Evolutionary conservation across 2,888 invertebrate genomes (phyloP), one percentile per base, ranked within the genome.

Genomic region (Eupithecia insigniata): DNA sequence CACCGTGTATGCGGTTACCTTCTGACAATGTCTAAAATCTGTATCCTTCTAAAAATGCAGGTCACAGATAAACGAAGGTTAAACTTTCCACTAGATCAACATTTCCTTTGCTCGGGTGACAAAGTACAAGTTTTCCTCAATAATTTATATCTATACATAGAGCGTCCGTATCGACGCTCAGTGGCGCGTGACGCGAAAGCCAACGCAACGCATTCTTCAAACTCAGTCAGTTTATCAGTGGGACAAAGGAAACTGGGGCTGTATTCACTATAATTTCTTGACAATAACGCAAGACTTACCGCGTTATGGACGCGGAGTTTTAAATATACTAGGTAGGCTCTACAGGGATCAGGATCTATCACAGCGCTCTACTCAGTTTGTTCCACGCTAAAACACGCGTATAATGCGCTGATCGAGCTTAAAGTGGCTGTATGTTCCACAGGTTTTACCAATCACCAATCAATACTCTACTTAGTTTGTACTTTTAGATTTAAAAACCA

Each of bases 111-210:
- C 30, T 55, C 67, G 65, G 43, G 46, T 66, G 66, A 66, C 68
- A 69, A 46, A 1, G 65, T 26, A 22, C 62, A 16, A 68, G 28
- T 72, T 60, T 64, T 67, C 55, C 58, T 72, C 55, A 72, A 72
- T 69, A 66, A 69, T 67, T 72, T 64, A 64, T 70, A 73, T 43
- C 66, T 36, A 36, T 32, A 32, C 65, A 65, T 26, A 22, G 34
- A 64, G 22, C 67, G 26, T 51, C 58, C 60, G 61, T 62, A 65
- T 72, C 72, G 70, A 71, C 70, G 74, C 73, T 73, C 65, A 73
- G 66, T 78, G 74, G 78, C 66, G 78, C 79, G 79, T 79, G 79
- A 79, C 62, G 64, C 51, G 79, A 78, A 77, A 74, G 72, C 78
- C 72, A 79, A 79, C 74, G 73, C 75, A 70, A 77, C 71, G 72